Evolutionary conservation across 2,888 invertebrate genomes (phyloP).

Genomic region (Philereme vetulata): DNA sequence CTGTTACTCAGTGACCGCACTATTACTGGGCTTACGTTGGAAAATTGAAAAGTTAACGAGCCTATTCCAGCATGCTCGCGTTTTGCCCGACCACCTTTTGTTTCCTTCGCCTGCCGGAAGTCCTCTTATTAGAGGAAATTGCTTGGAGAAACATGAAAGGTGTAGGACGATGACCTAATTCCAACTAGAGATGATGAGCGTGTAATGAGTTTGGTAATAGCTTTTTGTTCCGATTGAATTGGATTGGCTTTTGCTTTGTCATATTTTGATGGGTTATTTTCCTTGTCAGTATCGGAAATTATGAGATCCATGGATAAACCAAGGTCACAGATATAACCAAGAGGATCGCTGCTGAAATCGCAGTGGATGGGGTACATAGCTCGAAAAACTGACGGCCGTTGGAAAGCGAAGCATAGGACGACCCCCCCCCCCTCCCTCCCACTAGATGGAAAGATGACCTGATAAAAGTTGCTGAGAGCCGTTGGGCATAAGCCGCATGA

Average conservation of each 20-base stretch:
- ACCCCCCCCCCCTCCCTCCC: too few relatives aligned
- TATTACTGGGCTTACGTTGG: slow-evolving; percentile 64
- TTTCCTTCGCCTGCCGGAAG: slow-evolving; percentile 58
- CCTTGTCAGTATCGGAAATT: neutral
- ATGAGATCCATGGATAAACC: too few relatives aligned
- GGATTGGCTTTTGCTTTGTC: slow-evolving; percentile 18
- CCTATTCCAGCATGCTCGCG: slow-evolving; percentile 67
- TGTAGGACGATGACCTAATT: slow-evolving; percentile 57
- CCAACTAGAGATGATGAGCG: slow-evolving; percentile 42
- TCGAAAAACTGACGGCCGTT: too few relatives aligned
- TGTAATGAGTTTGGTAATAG: slow-evolving; percentile 47
- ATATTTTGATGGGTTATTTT: slow-evolving; percentile 1
- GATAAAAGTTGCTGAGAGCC: too few relatives aligned
- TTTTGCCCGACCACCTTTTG: slow-evolving; percentile 68
- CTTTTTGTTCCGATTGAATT: slow-evolving; percentile 33
- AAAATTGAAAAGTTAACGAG: slow-evolving; percentile 82
- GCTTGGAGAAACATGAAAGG: slow-evolving; percentile 63
- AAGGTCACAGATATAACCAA: too few relatives aligned
- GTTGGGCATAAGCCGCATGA: too few relatives aligned
- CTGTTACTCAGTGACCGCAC: slow-evolving; percentile 33
- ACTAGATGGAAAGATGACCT: too few relatives aligned
- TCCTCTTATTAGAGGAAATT: slow-evolving; percentile 67
- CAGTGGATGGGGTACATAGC: too few relatives aligned
- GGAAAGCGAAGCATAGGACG: too few relatives aligned
- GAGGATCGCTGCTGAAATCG: too few relatives aligned